Conservation (phyloP, 2,113 vertebrate genomes). For the Planiliza haematocheilus region DNA sequence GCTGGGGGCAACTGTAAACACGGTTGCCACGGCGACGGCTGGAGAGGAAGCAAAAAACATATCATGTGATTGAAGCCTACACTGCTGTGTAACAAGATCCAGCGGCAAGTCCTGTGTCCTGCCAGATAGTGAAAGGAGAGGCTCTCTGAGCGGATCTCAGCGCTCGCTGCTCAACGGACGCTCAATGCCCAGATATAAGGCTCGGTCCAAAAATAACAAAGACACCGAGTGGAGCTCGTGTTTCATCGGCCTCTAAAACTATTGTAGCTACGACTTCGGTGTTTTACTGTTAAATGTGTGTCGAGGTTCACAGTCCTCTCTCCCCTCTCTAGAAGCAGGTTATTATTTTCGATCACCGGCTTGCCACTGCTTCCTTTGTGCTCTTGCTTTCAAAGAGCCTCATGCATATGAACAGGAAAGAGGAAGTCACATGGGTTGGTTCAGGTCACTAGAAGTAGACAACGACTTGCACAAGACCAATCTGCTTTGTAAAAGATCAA, state of each 20-base stretch:
- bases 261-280: neutral
- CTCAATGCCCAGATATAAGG: neutral
- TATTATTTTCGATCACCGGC: neutral
- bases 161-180: conserved; percentile 18
- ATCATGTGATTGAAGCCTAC: conserved; percentile 83
- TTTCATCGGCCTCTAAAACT: neutral
- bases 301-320: neutral
- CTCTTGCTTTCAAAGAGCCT: conserved; percentile 38
- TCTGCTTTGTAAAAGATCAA: conserved; percentile 11
- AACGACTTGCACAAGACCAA: conserved; percentile 1
- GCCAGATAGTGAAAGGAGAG: conserved; percentile 66
- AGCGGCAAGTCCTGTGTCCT: conserved; percentile 67
- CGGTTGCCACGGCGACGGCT: conserved; percentile 81
- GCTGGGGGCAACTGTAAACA: conserved; percentile 86
- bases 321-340: neutral
- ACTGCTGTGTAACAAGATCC: conserved; percentile 81
- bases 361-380: conserved; percentile 4
- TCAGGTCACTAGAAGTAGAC: conserved; percentile 40
- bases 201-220: neutral
- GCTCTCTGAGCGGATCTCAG: conserved; percentile 68
- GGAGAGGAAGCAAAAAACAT: conserved; percentile 84
- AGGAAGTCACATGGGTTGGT: conserved; percentile 58
- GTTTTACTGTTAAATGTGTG: neutral
- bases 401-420: conserved; percentile 59
- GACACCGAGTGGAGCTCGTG: neutral